A percentile compares a stretch with the other conserved stretches of the same genome.
These are phyloP conservation scores for Leuciscus idus DNA, from an alignment of 2,113 vertebrate species.

Conservation along the genomic window DNA sequence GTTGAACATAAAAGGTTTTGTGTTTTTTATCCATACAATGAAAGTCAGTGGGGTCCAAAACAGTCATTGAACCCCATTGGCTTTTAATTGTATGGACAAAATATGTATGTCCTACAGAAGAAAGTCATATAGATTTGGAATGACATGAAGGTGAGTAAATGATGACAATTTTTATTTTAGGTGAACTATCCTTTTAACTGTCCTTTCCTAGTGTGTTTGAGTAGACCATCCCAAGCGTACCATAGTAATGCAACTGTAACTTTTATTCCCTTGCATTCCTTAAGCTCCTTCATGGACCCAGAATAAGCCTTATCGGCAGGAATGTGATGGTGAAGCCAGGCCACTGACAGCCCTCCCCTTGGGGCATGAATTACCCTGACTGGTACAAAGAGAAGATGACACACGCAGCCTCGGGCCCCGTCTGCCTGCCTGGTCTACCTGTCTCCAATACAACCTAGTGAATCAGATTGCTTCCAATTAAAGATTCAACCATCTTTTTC, in stretches of 20 bases:
- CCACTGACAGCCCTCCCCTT: conserved; percentile 74
- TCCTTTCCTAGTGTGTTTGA: conserved; percentile 59
- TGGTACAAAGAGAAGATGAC: conserved; percentile 76
- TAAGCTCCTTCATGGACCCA: conserved; percentile 66
- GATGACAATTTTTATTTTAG: not conserved
- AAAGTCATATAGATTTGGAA: not conserved
- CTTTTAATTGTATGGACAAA: not conserved
- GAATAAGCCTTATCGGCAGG: conserved; percentile 73
- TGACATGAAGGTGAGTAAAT: not conserved
- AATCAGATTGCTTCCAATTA: conserved; percentile 78
- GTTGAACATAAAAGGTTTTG: not conserved
- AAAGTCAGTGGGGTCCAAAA: not conserved
- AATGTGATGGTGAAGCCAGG: conserved; percentile 74
- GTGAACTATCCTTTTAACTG: not conserved
- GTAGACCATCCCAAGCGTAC: conserved; percentile 62
- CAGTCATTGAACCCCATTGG: not conserved
- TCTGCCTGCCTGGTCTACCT: conserved; percentile 69
- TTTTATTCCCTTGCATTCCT: conserved; percentile 25
- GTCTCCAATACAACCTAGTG: conserved; percentile 74
- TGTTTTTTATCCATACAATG: not conserved
- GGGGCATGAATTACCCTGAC: conserved; percentile 74
- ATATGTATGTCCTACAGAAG: not conserved
- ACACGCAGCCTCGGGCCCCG: conserved; percentile 68
- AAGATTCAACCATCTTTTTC: conserved; percentile 72
- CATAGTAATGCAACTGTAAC: not conserved